Evolutionary conservation across 2,888 invertebrate genomes (phyloP), one percentile per base, ranked within the genome.

Genomic region (Plutella xylostella): DNA sequence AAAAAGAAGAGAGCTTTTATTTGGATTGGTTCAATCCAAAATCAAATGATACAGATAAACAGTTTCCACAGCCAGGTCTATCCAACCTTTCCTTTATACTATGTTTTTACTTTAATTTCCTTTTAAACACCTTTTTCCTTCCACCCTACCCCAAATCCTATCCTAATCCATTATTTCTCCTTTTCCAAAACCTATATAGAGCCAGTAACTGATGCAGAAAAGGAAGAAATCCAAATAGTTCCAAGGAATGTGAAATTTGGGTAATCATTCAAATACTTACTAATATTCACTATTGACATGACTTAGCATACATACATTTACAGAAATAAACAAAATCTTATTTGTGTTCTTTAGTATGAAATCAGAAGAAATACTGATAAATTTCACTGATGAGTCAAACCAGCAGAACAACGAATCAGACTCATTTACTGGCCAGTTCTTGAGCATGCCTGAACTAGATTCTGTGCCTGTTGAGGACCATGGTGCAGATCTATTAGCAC

Each of bases 391-490:
- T 53, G 71, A 68, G 19, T 50, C 65, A 45, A 63, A 64, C 50
- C 70, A 63, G 45, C 71, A 67, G 25, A 43, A 9, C 11, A 22
- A 33, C 20, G 21, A 31, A 20, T n/a, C 19, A 61, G 75, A 71
- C 42, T 65, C 61, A 42, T 75, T 73, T 48, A 53, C 72, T 19
- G 51, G 55, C 37, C 71, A 73, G 49, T 77, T 78, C 53, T 51
- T 80, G 40, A 79, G 63, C 49, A 80, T 80, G 79, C 79, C 80
- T 50, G 76, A 79, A 15, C 61, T 82, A 20, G 75, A 74, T 45
- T 43, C 68, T 38, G 74, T 63, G 43, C 58, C 69, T 35, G 56
- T 56, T 42, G 58, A 57, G 39, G 59, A 62, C 38, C 59, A 67
- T 46, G 63, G 66, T 48, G 68, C 69, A 15, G 76, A 78, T 51